Evolutionary conservation across 2,888 invertebrate species (phyloP).

Genomic region (Serripes groenlandicus): DNA sequence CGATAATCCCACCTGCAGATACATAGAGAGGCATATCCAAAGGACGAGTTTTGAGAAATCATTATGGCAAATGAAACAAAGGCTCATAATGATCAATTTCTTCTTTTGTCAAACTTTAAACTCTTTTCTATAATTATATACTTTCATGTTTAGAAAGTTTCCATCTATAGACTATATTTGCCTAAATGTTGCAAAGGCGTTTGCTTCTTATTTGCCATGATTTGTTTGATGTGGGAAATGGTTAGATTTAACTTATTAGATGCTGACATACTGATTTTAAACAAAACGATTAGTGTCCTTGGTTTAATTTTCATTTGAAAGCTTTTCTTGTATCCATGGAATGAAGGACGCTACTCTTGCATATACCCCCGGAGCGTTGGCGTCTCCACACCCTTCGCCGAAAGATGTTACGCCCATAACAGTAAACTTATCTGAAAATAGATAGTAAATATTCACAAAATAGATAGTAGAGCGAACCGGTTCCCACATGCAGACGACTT

Average conservation of each 20-base stretch:
- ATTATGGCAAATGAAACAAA: neutral
- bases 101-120: neutral
- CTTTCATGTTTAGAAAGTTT: no score
- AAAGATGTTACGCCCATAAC: constrained; percentile 82
- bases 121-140: neutral
- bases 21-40: no score
- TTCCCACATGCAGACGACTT: no score
- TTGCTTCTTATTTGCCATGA: neutral
- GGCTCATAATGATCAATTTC: neutral
- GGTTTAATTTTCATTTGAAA: neutral
- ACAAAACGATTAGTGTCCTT: no score
- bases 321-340: constrained; percentile 20
- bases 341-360: constrained; percentile 71
- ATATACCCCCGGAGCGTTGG: constrained; percentile 82
- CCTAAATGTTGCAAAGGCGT: no score
- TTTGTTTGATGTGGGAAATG: neutral
- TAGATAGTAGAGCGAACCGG: no score
- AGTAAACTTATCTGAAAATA: constrained; percentile 70
- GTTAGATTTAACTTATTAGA: neutral
- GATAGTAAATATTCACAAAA: neutral
- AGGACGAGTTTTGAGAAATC: no score
- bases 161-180: no score
- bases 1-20: no score
- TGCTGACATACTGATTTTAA: neutral
- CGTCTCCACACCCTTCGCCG: constrained; percentile 82